These are phyloP conservation scores for Melanogrammus aeglefinus DNA, from an alignment of 2,797 vertebrate species.

Conservation along the genomic window DNA sequence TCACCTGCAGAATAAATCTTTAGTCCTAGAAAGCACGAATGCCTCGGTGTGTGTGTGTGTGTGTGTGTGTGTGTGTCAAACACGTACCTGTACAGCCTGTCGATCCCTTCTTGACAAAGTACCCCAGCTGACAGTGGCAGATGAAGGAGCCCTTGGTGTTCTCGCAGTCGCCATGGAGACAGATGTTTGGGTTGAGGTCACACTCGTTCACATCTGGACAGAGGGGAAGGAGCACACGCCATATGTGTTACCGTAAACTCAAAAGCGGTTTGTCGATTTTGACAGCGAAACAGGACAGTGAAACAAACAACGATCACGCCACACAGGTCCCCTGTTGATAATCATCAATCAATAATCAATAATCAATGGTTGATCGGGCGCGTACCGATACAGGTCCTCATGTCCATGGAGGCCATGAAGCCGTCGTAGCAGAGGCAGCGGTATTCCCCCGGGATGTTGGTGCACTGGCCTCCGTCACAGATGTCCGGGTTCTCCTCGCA, in stretches of 20 bases:
- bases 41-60: constrained; percentile 16
- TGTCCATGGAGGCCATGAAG: constrained; percentile 89
- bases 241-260: neutral
- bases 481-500: constrained; percentile 89
- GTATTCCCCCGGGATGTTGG: constrained; percentile 88
- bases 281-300: neutral
- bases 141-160: constrained; percentile 95
- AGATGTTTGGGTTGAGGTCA: constrained; percentile 91
- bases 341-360: neutral
- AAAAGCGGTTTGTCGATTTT: neutral
- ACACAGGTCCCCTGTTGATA: neutral
- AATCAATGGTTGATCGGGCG: neutral
- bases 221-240: constrained; percentile 18
- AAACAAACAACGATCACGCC: neutral
- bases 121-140: constrained; percentile 91
- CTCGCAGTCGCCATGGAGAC: constrained; percentile 90
- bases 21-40: neutral
- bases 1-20: neutral
- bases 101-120: constrained; percentile 87
- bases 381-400: constrained; percentile 89
- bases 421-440: constrained; percentile 89
- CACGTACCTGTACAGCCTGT: constrained; percentile 87
- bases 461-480: constrained; percentile 90
- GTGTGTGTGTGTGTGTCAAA: constrained; percentile 14
- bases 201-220: constrained; percentile 89